These are phyloP conservation scores for Chascanopsetta lugubris DNA, from an alignment of 2,113 vertebrate genomes.

Conservation along the genomic window DNA sequence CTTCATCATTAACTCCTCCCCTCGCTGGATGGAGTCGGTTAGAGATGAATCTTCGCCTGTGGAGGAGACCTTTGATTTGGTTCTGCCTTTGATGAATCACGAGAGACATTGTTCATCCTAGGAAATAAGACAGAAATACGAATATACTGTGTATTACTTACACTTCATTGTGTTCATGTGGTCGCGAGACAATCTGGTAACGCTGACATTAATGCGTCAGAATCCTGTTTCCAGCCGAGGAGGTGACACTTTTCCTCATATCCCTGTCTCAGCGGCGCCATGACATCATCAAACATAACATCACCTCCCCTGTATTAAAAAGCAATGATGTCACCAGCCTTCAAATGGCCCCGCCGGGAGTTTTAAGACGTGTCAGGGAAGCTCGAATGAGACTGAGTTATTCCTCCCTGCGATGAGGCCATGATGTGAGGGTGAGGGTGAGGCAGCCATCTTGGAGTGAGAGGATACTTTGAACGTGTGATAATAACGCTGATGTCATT, in stretches of 20 bases:
- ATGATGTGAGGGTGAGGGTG: slow-evolving; percentile 35
- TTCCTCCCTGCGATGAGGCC: slow-evolving; percentile 40
- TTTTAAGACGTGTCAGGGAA: slow-evolving; percentile 61
- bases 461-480: no score
- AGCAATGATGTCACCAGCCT: slow-evolving; percentile 70
- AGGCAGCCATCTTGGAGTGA: slow-evolving; percentile 28
- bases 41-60: slow-evolving; percentile 40
- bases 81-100: no score
- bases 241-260: slow-evolving; percentile 9
- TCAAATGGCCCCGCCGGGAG: slow-evolving; percentile 53
- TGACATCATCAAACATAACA: slow-evolving; percentile 66
- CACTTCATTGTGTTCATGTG: no score
- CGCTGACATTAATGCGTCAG: slow-evolving; percentile 17
- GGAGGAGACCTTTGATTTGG: background rate
- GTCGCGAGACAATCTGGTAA: no score
- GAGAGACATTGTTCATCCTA: no score
- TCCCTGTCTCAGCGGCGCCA: slow-evolving; percentile 38
- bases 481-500: no score
- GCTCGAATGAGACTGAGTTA: slow-evolving; percentile 68
- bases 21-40: slow-evolving; percentile 18
- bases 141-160: no score
- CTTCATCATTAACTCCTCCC: slow-evolving; percentile 62
- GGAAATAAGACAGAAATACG: no score
- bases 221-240: slow-evolving; percentile 16
- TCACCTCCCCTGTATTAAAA: slow-evolving; percentile 52